Conservation (phyloP, 2,888 invertebrate species). For the Stictocephala bisonia region DNA sequence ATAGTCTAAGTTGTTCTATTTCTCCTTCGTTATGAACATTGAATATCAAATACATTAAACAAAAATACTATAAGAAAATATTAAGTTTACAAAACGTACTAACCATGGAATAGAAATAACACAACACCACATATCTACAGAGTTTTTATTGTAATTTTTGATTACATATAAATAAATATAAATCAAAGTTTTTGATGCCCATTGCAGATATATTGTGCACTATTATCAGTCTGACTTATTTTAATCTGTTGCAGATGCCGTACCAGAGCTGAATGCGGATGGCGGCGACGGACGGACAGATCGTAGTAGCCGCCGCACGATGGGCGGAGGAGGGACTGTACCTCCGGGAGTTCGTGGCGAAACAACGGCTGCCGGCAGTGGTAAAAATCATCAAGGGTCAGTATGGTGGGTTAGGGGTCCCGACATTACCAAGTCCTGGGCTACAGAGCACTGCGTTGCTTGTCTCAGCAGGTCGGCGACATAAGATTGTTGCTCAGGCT, state of each 20-base stretch:
- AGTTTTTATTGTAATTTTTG: too few species aligned
- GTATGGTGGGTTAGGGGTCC: constrained; percentile 91
- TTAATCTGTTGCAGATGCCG: constrained; percentile 71
- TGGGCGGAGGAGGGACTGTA: constrained; percentile 79
- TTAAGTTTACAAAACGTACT: too few species aligned
- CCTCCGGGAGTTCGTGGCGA: constrained; percentile 77
- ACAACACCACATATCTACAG: too few species aligned
- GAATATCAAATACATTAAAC: too few species aligned
- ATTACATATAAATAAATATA: too few species aligned
- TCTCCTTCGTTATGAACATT: too few species aligned
- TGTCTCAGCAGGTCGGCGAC: constrained; percentile 84
- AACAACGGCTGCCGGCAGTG: constrained; percentile 82
- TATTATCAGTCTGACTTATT: too few species aligned
- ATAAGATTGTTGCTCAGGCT: constrained; percentile 86
- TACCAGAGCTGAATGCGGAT: constrained; percentile 51
- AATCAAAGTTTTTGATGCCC: too few species aligned
- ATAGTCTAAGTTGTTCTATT: too few species aligned
- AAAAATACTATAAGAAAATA: too few species aligned
- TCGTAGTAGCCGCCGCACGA: constrained; percentile 86
- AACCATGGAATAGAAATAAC: too few species aligned
- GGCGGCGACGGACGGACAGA: constrained; percentile 86
- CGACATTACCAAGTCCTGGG: constrained; percentile 86
- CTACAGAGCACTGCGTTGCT: constrained; percentile 88
- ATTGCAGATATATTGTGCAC: too few species aligned
- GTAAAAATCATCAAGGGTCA: constrained; percentile 95